Percentiles rank a stretch among this genome's conserved stretches.
Evolutionary conservation across 2,113 vertebrate species (phyloP).

Genomic region (Leptobrachium ailaonicum): DNA sequence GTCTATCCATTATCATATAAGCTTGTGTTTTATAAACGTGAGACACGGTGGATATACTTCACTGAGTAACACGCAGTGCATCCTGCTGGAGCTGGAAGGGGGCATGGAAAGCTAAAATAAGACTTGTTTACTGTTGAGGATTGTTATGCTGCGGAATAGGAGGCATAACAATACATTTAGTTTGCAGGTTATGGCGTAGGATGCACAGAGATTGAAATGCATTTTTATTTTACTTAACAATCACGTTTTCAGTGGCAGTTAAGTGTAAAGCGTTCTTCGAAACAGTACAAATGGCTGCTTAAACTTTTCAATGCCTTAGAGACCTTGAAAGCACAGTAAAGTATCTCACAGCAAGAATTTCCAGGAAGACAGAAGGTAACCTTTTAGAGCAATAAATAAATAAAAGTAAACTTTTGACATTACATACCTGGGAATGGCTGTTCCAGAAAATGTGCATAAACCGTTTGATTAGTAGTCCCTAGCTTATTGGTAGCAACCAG

Average conservation of each 20-base stretch:
- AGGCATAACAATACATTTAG: background rate
- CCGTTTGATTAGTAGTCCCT: slow-evolving; percentile 85
- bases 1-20: background rate
- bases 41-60: background rate
- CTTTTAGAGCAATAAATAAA: no score
- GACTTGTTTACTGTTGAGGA: background rate
- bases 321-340: background rate
- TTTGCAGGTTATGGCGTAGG: background rate
- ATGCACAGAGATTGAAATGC: background rate
- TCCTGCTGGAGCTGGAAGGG: background rate
- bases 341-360: background rate
- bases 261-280: background rate
- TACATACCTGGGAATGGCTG: slow-evolving; percentile 76
- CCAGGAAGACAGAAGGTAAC: background rate
- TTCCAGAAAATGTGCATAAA: slow-evolving; percentile 89
- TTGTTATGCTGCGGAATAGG: background rate
- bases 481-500: slow-evolving; percentile 87
- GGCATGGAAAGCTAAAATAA: background rate
- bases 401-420: no score
- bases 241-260: background rate
- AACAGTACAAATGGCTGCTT: background rate
- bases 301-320: background rate
- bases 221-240: background rate
- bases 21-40: background rate
- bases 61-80: background rate